Percentiles rank a stretch among this genome's conserved stretches.
Conservation (phyloP, 2,888 invertebrate species). For the Pollenia angustigena region DNA sequence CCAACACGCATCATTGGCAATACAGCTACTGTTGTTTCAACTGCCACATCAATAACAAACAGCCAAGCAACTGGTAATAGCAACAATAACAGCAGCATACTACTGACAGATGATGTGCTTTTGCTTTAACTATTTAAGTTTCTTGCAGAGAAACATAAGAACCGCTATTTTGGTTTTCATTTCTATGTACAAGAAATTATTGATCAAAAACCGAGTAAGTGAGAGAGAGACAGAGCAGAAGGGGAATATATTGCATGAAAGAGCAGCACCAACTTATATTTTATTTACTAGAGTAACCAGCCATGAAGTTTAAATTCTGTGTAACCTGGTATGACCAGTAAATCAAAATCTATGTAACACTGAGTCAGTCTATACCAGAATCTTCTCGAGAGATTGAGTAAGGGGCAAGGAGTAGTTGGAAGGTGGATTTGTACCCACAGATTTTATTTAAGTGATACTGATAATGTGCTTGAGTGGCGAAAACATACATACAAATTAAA, state of each 20-base stretch:
- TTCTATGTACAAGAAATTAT: slow-evolving; percentile 41
- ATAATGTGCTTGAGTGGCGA: slow-evolving; percentile 66
- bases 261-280: slow-evolving; percentile 41
- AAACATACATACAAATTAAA: slow-evolving; percentile 34
- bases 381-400: background rate
- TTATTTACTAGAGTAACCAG: slow-evolving; percentile 13
- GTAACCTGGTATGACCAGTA: slow-evolving; percentile 45
- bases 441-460: slow-evolving; percentile 57
- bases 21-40: slow-evolving; percentile 55
- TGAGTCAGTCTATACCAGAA: background rate
- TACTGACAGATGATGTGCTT: slow-evolving; percentile 6
- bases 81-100: background rate
- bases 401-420: background rate
- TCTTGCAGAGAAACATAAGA: slow-evolving; percentile 44
- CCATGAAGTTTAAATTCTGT: slow-evolving; percentile 28
- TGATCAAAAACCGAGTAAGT: slow-evolving; percentile 31
- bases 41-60: slow-evolving; percentile 38
- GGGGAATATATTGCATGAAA: slow-evolving; percentile 11
- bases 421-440: slow-evolving; percentile 27
- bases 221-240: background rate
- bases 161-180: slow-evolving; percentile 67
- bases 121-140: slow-evolving; percentile 31
- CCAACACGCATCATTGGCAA: slow-evolving; percentile 34
- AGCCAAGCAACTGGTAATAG: slow-evolving; percentile 1
- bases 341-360: slow-evolving; percentile 6